These are phyloP conservation scores for Crax fasciolata DNA, from an alignment of 2,797 vertebrate genomes.

Conservation along the genomic window DNA sequence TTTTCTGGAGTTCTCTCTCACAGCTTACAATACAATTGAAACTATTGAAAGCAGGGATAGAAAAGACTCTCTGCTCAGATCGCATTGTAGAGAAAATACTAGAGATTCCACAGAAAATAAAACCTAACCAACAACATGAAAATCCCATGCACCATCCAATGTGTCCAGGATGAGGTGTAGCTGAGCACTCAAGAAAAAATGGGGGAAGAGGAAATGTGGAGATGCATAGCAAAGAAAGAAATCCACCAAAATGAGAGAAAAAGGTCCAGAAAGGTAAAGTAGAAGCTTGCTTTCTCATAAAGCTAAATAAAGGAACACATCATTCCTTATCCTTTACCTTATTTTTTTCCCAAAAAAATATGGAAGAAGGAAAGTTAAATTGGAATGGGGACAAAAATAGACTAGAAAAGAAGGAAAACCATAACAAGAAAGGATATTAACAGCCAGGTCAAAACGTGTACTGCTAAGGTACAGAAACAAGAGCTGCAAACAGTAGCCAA, in stretches of 20 bases:
- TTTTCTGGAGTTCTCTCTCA: constrained; percentile 22
- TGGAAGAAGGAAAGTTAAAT: background rate
- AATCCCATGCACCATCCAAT: background rate
- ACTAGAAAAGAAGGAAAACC: background rate
- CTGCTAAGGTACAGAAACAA: background rate
- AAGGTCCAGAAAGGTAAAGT: background rate
- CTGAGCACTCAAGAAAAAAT: background rate
- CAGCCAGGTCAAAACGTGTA: background rate
- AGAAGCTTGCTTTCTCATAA: background rate
- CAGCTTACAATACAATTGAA: background rate
- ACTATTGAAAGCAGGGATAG: background rate
- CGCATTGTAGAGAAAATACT: background rate
- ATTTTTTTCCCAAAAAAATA: background rate
- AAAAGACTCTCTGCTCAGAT: background rate
- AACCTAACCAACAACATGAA: background rate
- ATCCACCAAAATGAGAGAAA: background rate
- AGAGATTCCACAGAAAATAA: background rate
- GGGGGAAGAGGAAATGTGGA: background rate
- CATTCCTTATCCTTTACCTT: background rate
- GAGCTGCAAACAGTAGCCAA: background rate
- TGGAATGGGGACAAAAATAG: background rate
- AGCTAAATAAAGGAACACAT: background rate
- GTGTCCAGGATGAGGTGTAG: background rate
- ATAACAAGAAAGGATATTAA: background rate
- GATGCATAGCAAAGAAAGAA: background rate